A percentile compares a stretch with the other conserved stretches of the same genome.
Evolutionary conservation across 64 coral and sea anemone genomes (phyloP).

Genomic region (Actinia tenebrosa): DNA sequence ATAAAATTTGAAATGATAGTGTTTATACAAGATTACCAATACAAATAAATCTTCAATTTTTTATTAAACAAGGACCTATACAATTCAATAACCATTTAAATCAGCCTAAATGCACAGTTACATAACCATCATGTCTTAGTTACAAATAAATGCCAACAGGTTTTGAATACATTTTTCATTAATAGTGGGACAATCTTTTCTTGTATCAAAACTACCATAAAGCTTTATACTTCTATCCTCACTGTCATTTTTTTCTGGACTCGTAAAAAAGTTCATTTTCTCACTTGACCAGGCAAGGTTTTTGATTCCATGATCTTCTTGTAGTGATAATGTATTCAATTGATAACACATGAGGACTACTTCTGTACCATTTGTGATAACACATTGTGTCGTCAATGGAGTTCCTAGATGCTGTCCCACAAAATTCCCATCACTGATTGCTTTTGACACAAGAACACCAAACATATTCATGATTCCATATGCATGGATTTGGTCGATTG

Average conservation of each 20-base stretch:
- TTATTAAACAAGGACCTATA: background rate
- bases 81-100: background rate
- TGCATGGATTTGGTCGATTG: constrained; percentile 50
- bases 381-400: constrained; percentile 74
- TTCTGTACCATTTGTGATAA: constrained; percentile 70
- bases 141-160: constrained; percentile 49
- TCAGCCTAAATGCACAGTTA: background rate
- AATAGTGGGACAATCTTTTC: constrained; percentile 24
- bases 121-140: background rate
- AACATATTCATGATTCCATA: constrained; percentile 93
- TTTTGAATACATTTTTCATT: constrained; percentile 62
- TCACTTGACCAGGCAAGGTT: constrained; percentile 76
- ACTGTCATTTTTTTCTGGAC: constrained; percentile 22
- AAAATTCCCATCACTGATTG: constrained; percentile 42
- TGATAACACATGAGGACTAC: constrained; percentile 88
- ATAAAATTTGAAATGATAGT: no score
- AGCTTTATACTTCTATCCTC: constrained; percentile 22
- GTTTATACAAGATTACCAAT: no score
- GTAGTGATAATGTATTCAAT: constrained; percentile 88
- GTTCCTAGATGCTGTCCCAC: constrained; percentile 67
- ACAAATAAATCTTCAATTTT: no score
- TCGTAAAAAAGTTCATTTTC: constrained; percentile 40
- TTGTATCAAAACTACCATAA: constrained; percentile 49
- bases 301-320: constrained; percentile 90
- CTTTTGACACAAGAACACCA: constrained; percentile 59